Conservation (phyloP, 2,113 vertebrate species). For the Merops nubicus region DNA sequence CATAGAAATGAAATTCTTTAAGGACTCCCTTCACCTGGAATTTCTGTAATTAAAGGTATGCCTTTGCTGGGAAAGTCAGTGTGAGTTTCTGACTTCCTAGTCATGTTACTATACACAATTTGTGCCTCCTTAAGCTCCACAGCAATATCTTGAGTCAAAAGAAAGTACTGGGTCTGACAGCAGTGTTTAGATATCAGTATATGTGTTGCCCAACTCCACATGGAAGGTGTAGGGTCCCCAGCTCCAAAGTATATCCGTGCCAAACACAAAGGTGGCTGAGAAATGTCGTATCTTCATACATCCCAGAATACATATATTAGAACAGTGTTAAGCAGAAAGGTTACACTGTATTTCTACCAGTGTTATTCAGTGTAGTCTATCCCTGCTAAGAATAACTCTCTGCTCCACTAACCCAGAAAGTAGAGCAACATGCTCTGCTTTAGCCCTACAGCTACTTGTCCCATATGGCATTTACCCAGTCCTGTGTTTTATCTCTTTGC, state of each 20-base stretch:
- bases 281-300: background rate
- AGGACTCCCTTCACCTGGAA: background rate
- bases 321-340: background rate
- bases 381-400: background rate
- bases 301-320: background rate
- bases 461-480: background rate
- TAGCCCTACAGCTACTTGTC: background rate
- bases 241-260: background rate
- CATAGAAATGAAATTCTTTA: background rate
- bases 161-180: background rate
- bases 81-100: background rate
- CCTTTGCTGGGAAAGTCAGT: background rate
- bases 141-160: background rate
- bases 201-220: background rate
- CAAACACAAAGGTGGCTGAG: background rate
- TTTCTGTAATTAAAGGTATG: background rate
- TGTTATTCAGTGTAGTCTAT: background rate
- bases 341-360: fast-evolving
- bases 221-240: background rate
- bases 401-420: conserved; percentile 22
- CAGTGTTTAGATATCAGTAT: background rate
- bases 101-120: background rate
- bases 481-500: background rate
- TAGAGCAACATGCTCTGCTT: background rate
- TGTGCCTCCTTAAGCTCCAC: background rate